phyloP scores from a whole-genome alignment of 2,888 invertebrate species.

The Tenthredo amoena region DNA sequence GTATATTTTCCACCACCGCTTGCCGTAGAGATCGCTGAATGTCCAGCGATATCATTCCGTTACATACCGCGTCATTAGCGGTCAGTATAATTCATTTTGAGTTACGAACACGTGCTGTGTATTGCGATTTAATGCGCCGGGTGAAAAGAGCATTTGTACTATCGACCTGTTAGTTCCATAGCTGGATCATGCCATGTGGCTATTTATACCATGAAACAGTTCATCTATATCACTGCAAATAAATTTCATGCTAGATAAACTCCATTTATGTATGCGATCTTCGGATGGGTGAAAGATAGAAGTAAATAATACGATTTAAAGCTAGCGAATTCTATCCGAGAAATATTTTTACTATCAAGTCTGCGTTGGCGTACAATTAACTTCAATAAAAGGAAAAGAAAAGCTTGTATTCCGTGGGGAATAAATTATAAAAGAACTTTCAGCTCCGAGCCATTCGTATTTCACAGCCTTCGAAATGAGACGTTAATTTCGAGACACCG shows the following conservation, averaged over 20 bases:
- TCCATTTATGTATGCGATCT: not conserved
- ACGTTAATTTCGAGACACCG: constrained; percentile 34
- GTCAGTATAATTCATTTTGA: constrained; percentile 33
- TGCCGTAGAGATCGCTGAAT: constrained; percentile 16
- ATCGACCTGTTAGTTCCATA: not conserved
- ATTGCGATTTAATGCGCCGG: not conserved
- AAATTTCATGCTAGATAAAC: not conserved
- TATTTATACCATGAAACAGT: not conserved
- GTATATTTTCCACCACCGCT: not conserved
- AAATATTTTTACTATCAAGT: not conserved
- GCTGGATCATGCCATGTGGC: not conserved
- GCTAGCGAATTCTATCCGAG: not conserved
- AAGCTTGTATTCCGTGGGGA: not conserved
- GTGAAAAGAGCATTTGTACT: not conserved
- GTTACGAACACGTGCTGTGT: not conserved
- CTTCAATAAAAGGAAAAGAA: not conserved
- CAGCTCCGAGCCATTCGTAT: constrained; percentile 26
- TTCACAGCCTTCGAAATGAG: constrained; percentile 25
- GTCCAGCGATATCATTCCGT: constrained; percentile 38
- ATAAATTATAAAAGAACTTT: constrained; percentile 24
- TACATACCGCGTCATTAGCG: constrained; percentile 30
- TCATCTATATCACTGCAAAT: not conserved
- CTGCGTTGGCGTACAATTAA: not conserved
- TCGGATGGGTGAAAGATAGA: not conserved
- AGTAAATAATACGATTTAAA: not conserved